Evolutionary conservation across 2,888 invertebrate genomes (phyloP).

Genomic region (Netelia inedita): DNA sequence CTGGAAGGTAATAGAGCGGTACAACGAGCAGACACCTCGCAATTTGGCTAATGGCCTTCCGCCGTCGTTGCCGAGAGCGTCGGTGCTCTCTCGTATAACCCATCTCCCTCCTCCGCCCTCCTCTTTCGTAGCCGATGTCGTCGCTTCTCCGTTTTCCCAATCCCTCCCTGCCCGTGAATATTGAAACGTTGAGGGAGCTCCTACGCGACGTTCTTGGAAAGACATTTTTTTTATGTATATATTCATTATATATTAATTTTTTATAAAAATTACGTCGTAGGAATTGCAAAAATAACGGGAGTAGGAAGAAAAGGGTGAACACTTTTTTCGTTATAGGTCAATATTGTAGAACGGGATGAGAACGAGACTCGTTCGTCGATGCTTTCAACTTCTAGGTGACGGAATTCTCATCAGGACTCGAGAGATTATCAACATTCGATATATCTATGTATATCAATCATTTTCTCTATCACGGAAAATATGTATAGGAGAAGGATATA

Average conservation of each 20-base stretch:
- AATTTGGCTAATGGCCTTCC: slow-evolving; percentile 83
- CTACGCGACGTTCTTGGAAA: background rate
- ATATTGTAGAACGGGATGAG: background rate
- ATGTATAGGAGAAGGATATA: background rate
- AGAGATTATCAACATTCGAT: background rate
- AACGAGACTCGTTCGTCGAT: too few relatives aligned
- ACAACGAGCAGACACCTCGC: slow-evolving; percentile 83
- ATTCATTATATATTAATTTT: too few relatives aligned
- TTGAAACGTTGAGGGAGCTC: slow-evolving; percentile 47
- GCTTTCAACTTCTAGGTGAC: background rate
- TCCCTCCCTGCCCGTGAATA: slow-evolving; percentile 31
- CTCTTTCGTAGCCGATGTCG: slow-evolving; percentile 37
- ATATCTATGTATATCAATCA: slow-evolving; percentile 3
- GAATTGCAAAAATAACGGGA: background rate
- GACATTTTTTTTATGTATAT: too few relatives aligned
- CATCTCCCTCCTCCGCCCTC: background rate
- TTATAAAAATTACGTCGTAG: background rate
- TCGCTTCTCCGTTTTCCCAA: slow-evolving; percentile 45
- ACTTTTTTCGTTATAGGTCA: background rate
- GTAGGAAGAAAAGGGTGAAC: background rate
- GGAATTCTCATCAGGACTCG: slow-evolving; percentile 15
- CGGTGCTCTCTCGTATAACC: background rate
- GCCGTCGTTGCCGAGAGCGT: slow-evolving; percentile 69
- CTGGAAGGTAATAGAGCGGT: slow-evolving; percentile 79
- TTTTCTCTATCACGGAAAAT: background rate